Percentiles rank a stretch among this genome's conserved stretches.
Conservation (phyloP, 2,888 invertebrate genomes). For the Dromius quadrimaculatus region DNA sequence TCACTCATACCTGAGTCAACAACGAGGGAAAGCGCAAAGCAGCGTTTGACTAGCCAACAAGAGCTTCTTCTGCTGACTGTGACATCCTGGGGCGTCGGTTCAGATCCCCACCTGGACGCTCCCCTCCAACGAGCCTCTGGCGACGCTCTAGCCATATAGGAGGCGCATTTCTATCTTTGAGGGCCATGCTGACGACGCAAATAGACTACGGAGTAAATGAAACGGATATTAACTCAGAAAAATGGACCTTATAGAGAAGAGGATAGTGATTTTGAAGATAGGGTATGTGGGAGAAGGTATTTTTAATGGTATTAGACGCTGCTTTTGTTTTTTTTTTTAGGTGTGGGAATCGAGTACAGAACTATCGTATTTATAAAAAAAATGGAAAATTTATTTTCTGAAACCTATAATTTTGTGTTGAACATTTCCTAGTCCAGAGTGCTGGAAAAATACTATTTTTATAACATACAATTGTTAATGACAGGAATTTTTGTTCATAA, state of each 20-base stretch:
- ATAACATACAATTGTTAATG: no score
- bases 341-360: slow-evolving; percentile 2
- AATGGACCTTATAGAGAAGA: not conserved
- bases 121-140: slow-evolving; percentile 45
- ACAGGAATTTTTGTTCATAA: no score
- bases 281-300: slow-evolving; percentile 15
- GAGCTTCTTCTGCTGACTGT: slow-evolving; percentile 74
- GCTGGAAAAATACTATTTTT: no score
- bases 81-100: slow-evolving; percentile 63
- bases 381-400: not conserved
- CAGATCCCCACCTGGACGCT: slow-evolving; percentile 53
- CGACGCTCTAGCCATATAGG: slow-evolving; percentile 55
- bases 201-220: slow-evolving; percentile 53
- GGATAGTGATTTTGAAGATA: not conserved
- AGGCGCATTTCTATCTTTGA: no score
- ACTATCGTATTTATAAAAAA: not conserved
- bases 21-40: slow-evolving; percentile 46
- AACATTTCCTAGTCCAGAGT: no score
- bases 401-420: no score
- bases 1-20: slow-evolving; percentile 44
- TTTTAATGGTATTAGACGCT: slow-evolving; percentile 1
- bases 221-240: not conserved
- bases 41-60: slow-evolving; percentile 70
- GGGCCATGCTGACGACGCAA: slow-evolving; percentile 45
- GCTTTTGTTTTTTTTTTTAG: slow-evolving; percentile 1